phyloP scores from a whole-genome alignment of 1,140 invertebrate genomes.

The Cotesia glomerata region DNA sequence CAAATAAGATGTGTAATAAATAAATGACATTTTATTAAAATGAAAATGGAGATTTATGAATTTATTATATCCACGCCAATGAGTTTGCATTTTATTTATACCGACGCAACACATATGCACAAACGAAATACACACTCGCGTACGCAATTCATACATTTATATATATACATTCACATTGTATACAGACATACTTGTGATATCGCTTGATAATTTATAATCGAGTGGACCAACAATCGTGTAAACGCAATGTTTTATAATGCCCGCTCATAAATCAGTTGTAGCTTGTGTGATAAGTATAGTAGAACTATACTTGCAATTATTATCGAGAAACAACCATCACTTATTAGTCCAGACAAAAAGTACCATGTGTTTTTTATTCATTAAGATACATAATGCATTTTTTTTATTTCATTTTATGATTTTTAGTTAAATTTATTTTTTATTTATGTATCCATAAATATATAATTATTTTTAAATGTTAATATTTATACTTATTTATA shows the following conservation, averaged over 20 bases:
- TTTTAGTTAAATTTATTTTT: constrained; percentile 32
- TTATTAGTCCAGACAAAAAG: background rate
- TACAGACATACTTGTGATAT: background rate
- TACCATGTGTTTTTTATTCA: too few species aligned
- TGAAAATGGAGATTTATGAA: background rate
- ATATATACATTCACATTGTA: background rate
- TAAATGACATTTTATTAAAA: too few species aligned
- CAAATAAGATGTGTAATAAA: too few species aligned
- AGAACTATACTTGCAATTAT: constrained; percentile 3
- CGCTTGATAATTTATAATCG: constrained; percentile 34
- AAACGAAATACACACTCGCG: background rate
- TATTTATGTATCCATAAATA: constrained; percentile 32
- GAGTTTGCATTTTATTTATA: background rate
- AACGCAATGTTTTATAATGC: constrained; percentile 36
- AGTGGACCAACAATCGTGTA: constrained; percentile 37
- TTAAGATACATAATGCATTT: constrained; percentile 24
- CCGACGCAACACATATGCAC: constrained; percentile 14
- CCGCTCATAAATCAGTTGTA: constrained; percentile 36
- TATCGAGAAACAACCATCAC: background rate
- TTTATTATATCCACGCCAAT: background rate
- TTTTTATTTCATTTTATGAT: constrained; percentile 14
- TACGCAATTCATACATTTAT: constrained; percentile 9
- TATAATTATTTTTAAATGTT: constrained; percentile 16
- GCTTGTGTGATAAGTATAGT: constrained; percentile 32
- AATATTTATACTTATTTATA: constrained; percentile 26